phyloP scores from a whole-genome alignment of 1,140 invertebrate species.

The Leptinotarsa undecemlineata region DNA sequence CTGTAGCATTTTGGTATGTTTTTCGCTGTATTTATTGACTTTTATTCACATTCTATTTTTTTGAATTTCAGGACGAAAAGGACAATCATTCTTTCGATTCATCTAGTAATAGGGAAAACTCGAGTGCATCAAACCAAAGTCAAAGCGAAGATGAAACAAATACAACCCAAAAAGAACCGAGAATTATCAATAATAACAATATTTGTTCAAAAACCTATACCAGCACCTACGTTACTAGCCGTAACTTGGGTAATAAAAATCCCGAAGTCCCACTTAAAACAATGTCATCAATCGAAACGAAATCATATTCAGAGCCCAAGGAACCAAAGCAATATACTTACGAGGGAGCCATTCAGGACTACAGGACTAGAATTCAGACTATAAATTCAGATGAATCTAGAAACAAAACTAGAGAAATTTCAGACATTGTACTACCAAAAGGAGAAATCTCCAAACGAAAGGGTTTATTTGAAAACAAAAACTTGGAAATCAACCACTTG shows the following conservation, averaged over 20 bases:
- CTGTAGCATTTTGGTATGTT: slow-evolving; percentile 51
- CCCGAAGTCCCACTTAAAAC: slow-evolving; percentile 4
- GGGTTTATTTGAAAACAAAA: slow-evolving; percentile 77
- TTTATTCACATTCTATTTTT: background rate
- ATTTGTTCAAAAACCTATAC: slow-evolving; percentile 18
- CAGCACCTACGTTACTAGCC: slow-evolving; percentile 21
- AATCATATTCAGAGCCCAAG: slow-evolving; percentile 36
- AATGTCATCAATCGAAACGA: slow-evolving; percentile 18
- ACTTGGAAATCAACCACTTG: slow-evolving; percentile 49
- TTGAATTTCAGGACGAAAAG: slow-evolving; percentile 46
- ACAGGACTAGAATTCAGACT: slow-evolving; percentile 70
- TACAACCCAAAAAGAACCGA: slow-evolving; percentile 31
- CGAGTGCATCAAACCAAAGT: slow-evolving; percentile 46
- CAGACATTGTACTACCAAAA: slow-evolving; percentile 65
- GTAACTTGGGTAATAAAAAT: background rate
- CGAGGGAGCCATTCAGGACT: slow-evolving; percentile 82
- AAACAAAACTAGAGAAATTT: slow-evolving; percentile 54
- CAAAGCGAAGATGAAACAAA: slow-evolving; percentile 49
- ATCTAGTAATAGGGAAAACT: slow-evolving; percentile 40
- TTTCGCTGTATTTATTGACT: slow-evolving; percentile 9
- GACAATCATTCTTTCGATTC: slow-evolving; percentile 43
- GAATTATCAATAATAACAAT: slow-evolving; percentile 24
- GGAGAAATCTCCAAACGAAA: slow-evolving; percentile 80
- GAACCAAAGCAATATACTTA: slow-evolving; percentile 81
- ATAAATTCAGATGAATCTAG: slow-evolving; percentile 54